A percentile compares a stretch with the other conserved stretches of the same genome.
phyloP scores from a whole-genome alignment of 2,797 vertebrate genomes.

The Strix occidentalis region DNA sequence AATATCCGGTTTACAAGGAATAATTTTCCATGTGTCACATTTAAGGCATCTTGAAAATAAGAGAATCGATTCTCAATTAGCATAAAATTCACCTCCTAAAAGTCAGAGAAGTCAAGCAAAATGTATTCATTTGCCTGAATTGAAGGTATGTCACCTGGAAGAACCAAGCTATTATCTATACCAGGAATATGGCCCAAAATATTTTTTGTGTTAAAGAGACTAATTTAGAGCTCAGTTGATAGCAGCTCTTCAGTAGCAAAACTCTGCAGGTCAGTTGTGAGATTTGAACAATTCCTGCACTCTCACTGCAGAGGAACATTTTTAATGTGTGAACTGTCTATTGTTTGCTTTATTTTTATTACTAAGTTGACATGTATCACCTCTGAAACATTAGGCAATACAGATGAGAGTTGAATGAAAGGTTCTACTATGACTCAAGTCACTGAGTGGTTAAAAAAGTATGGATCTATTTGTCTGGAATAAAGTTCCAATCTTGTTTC shows the following conservation, averaged over 20 bases:
- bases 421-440: neutral
- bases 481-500: slow-evolving; percentile 36
- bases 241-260: neutral
- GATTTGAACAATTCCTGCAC: neutral
- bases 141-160: neutral
- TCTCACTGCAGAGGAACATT: neutral
- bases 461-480: neutral
- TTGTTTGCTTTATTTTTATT: slow-evolving; percentile 29
- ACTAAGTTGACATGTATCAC: neutral
- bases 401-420: neutral
- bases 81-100: neutral
- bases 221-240: neutral
- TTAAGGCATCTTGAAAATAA: neutral
- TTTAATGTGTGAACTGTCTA: neutral
- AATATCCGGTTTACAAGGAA: neutral
- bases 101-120: neutral
- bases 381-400: slow-evolving; percentile 3
- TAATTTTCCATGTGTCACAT: neutral
- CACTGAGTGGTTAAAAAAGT: neutral
- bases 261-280: neutral
- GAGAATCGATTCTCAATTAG: neutral
- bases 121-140: neutral
- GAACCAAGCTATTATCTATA: neutral
- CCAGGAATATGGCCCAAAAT: neutral
- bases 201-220: neutral